A percentile compares a stretch with the other conserved stretches of the same genome.
Evolutionary conservation across 2,888 invertebrate genomes (phyloP).

Genomic region (Heliconius ismenius): DNA sequence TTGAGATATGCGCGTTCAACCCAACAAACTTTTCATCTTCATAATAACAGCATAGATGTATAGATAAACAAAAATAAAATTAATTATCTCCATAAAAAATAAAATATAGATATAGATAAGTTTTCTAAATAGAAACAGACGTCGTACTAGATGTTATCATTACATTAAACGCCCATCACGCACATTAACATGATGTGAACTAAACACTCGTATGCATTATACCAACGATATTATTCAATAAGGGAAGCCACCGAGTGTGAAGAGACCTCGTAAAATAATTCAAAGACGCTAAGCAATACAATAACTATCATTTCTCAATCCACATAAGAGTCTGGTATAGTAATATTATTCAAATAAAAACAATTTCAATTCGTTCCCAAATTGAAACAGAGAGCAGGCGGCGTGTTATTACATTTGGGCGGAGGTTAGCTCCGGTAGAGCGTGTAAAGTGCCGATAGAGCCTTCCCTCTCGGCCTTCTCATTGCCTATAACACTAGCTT

Average conservation of each 20-base stretch:
- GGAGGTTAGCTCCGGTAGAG: slow-evolving; percentile 79
- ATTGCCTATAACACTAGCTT: slow-evolving; percentile 79
- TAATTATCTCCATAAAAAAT: neutral
- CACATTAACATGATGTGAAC: slow-evolving; percentile 23
- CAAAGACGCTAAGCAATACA: slow-evolving; percentile 43
- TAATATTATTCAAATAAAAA: slow-evolving; percentile 82
- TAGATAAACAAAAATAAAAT: neutral
- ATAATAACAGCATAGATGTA: neutral
- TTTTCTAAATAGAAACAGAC: slow-evolving; percentile 10
- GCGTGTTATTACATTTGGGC: slow-evolving; percentile 80
- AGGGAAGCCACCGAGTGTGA: slow-evolving; percentile 24
- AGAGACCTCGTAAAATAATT: slow-evolving; percentile 37
- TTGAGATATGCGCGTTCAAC: neutral
- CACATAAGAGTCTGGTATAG: slow-evolving; percentile 47
- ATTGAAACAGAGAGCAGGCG: slow-evolving; percentile 81
- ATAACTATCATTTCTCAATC: slow-evolving; percentile 56
- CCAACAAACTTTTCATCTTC: neutral
- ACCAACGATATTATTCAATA: slow-evolving; percentile 23
- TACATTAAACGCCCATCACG: slow-evolving; percentile 8
- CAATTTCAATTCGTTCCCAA: slow-evolving; percentile 83
- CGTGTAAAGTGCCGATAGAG: slow-evolving; percentile 80
- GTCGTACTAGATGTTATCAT: neutral
- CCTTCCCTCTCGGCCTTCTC: slow-evolving; percentile 76
- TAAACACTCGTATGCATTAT: slow-evolving; percentile 17
- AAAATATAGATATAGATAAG: neutral